These are phyloP conservation scores for Amniataba percoides DNA, from an alignment of 2,797 vertebrate genomes.

Conservation along the genomic window DNA sequence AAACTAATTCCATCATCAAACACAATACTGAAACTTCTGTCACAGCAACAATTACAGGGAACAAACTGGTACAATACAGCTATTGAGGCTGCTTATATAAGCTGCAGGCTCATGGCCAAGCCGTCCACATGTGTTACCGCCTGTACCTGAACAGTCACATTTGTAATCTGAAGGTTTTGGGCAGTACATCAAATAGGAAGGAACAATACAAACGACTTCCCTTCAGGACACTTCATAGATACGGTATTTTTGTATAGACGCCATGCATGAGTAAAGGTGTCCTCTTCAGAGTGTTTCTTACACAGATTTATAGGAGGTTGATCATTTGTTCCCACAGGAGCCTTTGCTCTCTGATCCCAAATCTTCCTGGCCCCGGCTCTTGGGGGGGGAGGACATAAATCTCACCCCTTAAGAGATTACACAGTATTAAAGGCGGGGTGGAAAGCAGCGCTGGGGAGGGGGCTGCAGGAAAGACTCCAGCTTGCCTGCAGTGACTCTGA, in stretches of 20 bases:
- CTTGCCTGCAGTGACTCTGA: constrained; percentile 64
- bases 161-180: constrained; percentile 15
- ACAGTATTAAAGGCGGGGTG: constrained; percentile 74
- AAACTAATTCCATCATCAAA: constrained; percentile 56
- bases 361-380: constrained; percentile 37
- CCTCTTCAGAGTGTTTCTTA: constrained; percentile 39
- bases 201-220: neutral
- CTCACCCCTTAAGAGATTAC: constrained; percentile 72
- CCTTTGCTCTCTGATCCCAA: constrained; percentile 56
- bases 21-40: constrained; percentile 57
- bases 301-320: constrained; percentile 29
- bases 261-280: constrained; percentile 5
- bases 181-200: neutral
- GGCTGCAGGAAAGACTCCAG: constrained; percentile 60
- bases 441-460: constrained; percentile 61
- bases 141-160: constrained; percentile 66
- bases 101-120: constrained; percentile 54
- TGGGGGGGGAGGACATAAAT: constrained; percentile 63
- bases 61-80: constrained; percentile 63
- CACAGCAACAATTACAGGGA: constrained; percentile 63
- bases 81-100: constrained; percentile 66
- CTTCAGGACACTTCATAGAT: constrained; percentile 11
- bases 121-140: constrained; percentile 63
- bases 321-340: constrained; percentile 50
- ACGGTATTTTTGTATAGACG: neutral